A percentile compares a stretch with the other conserved stretches of the same genome.
These are phyloP conservation scores for Ptychochromis oligacanthus DNA, from an alignment of 2,113 vertebrate genomes.

Conservation along the genomic window DNA sequence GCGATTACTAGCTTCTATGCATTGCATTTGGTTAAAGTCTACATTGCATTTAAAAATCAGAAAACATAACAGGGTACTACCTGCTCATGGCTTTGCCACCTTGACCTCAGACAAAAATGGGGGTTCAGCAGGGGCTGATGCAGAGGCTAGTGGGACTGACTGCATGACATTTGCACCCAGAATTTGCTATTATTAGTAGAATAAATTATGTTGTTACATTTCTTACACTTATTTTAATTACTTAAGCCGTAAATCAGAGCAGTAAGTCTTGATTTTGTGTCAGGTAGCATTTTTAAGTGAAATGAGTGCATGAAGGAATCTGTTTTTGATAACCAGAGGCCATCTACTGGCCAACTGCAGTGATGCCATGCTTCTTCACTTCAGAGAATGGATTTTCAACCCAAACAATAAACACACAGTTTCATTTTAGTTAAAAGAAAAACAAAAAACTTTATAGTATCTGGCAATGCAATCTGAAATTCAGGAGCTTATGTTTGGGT, in stretches of 20 bases:
- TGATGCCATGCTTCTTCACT: background rate
- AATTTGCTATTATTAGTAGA: too few relatives aligned
- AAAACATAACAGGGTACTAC: background rate
- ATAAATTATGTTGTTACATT: too few relatives aligned
- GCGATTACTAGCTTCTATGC: accelerated
- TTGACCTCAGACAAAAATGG: too few relatives aligned
- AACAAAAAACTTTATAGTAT: background rate
- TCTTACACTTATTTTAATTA: too few relatives aligned
- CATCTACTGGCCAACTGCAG: constrained; percentile 53
- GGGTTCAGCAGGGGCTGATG: too few relatives aligned
- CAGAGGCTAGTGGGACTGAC: too few relatives aligned
- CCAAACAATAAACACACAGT: background rate
- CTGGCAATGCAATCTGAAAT: background rate
- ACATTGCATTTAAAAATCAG: background rate
- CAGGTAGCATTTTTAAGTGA: background rate
- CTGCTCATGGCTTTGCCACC: background rate
- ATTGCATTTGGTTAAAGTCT: background rate
- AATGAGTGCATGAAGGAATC: background rate
- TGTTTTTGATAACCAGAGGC: constrained; percentile 16
- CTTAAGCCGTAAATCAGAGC: background rate
- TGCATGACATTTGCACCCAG: too few relatives aligned
- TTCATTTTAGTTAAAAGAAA: too few relatives aligned
- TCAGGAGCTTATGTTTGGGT: background rate
- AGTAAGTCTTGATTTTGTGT: background rate
- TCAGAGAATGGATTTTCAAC: background rate